Evolutionary conservation across 2,888 invertebrate genomes (phyloP).

Genomic region (Papilio gigon): DNA sequence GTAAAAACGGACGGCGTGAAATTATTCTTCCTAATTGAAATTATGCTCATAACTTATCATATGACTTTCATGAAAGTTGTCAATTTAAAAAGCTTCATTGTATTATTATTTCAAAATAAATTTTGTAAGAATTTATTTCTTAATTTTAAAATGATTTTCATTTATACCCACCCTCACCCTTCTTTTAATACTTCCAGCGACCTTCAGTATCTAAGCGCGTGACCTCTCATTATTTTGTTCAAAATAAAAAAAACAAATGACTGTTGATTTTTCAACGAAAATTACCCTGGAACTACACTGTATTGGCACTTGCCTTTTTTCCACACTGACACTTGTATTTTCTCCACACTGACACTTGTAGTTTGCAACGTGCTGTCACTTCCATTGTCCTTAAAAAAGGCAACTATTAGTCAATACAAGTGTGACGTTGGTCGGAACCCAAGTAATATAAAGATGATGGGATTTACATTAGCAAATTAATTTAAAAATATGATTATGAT

Average conservation of each 20-base stretch:
- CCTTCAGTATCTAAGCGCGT: not conserved
- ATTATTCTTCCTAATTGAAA: slow-evolving; percentile 74
- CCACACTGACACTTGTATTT: no score
- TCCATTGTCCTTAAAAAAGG: no score
- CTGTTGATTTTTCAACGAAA: no score
- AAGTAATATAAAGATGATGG: no score
- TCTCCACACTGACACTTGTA: no score
- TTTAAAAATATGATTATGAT: not conserved
- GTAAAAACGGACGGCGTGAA: slow-evolving; percentile 54
- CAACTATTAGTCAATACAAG: no score
- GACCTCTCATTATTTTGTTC: no score
- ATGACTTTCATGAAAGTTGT: slow-evolving; percentile 75
- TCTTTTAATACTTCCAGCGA: not conserved
- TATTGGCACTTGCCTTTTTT: no score
- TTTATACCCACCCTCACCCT: slow-evolving; percentile 20
- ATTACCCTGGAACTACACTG: no score
- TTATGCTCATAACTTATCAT: slow-evolving; percentile 78
- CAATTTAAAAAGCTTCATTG: slow-evolving; percentile 81
- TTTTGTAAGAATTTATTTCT: slow-evolving; percentile 66
- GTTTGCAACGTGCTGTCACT: no score
- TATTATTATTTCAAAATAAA: slow-evolving; percentile 80
- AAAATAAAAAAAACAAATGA: no score
- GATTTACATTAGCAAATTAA: not conserved
- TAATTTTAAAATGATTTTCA: slow-evolving; percentile 40
- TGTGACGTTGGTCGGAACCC: no score